A percentile compares a stretch with the other conserved stretches of the same genome.
phyloP scores from a whole-genome alignment of 2,797 vertebrate genomes.

The Lates japonicus region DNA sequence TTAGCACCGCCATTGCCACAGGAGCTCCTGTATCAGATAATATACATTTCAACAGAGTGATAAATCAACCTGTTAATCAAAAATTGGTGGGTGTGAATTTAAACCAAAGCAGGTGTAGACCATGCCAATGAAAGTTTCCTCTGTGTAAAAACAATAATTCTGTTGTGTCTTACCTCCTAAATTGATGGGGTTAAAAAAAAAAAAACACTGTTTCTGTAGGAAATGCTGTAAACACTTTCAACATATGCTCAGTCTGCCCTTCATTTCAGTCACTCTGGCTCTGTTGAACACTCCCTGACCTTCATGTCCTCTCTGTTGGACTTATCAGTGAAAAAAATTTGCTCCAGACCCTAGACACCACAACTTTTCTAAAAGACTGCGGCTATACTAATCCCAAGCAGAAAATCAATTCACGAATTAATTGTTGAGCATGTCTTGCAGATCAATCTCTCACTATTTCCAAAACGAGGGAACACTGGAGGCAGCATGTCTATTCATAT shows the following conservation, averaged over 20 bases:
- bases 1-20: conserved; percentile 40
- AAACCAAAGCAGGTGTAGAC: not conserved
- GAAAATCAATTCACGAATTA: conserved; percentile 79
- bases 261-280: conserved; percentile 33
- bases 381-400: conserved; percentile 72
- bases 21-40: conserved; percentile 33
- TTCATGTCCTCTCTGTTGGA: conserved; percentile 60
- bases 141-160: not conserved
- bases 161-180: not conserved
- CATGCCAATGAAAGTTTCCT: not conserved
- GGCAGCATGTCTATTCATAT: conserved; percentile 52
- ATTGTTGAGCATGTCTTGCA: conserved; percentile 74
- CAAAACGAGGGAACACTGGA: conserved; percentile 40
- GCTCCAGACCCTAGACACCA: conserved; percentile 51
- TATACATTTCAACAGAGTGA: conserved; percentile 40
- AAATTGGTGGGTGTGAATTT: conserved; percentile 15
- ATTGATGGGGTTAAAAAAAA: not conserved
- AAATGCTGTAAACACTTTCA: conserved; percentile 7
- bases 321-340: conserved; percentile 66
- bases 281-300: conserved; percentile 58
- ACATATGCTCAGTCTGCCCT: conserved; percentile 37
- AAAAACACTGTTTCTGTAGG: conserved; percentile 5
- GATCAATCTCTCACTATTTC: conserved; percentile 71
- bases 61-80: conserved; percentile 45
- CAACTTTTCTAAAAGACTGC: conserved; percentile 59